phyloP scores from a whole-genome alignment of 2,113 vertebrate genomes.

The Gopherus evgoodei region DNA sequence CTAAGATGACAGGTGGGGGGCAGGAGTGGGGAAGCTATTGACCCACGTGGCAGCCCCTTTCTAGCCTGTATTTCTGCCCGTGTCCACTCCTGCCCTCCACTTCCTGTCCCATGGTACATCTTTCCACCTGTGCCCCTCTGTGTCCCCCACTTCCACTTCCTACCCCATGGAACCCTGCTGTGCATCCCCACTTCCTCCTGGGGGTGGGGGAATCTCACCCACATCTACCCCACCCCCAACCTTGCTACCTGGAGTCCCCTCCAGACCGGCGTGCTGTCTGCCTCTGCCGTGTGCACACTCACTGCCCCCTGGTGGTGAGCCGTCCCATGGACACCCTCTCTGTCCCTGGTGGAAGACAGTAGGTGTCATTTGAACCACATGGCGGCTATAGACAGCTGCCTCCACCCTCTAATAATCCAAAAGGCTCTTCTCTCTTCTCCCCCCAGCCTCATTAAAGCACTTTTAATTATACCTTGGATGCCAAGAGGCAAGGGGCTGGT shows the following conservation, averaged over 20 bases:
- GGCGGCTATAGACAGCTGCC: not conserved
- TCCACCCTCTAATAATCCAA: not conserved
- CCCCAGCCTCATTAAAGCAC: not conserved
- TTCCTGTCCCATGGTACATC: not conserved
- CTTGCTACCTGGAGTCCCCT: not conserved
- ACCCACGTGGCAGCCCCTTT: not conserved
- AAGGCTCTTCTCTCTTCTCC: not conserved
- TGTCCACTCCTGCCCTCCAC: not conserved
- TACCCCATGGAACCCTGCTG: too few species aligned
- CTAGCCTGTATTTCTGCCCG: not conserved
- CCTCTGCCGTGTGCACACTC: not conserved
- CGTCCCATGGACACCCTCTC: not conserved
- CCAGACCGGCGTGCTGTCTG: not conserved
- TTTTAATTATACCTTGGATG: not conserved
- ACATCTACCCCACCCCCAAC: not conserved
- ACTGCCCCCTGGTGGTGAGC: not conserved
- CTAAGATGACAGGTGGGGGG: not conserved
- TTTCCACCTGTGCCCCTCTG: not conserved
- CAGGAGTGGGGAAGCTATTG: not conserved
- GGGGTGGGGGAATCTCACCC: too few species aligned
- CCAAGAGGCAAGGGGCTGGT: not conserved
- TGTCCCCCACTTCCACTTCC: not conserved
- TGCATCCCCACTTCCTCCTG: not conserved
- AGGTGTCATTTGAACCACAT: not conserved
- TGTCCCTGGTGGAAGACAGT: too few species aligned